A percentile compares a stretch with the other conserved stretches of the same genome.
These are phyloP conservation scores for Cydia splendana DNA, from an alignment of 1,140 invertebrate genomes.

Conservation along the genomic window DNA sequence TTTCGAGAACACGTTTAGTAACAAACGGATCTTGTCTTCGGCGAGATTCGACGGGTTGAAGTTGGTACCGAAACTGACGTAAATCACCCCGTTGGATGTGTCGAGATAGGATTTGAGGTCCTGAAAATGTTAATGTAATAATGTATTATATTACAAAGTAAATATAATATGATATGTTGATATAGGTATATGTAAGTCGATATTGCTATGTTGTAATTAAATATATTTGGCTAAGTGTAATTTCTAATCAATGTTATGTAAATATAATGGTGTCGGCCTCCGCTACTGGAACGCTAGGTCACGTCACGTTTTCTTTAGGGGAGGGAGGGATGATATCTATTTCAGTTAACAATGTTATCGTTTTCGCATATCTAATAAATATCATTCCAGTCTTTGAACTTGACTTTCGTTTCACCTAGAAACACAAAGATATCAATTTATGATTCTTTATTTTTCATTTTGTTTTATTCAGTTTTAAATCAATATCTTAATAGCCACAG, in stretches of 20 bases:
- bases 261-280: not conserved
- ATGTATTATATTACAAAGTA: no score
- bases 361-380: not conserved
- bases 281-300: no score
- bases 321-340: not conserved
- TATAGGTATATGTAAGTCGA: no score
- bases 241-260: not conserved
- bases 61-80: slow-evolving; percentile 82
- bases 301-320: not conserved
- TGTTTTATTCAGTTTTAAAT: no score
- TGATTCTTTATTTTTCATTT: no score
- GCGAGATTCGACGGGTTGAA: slow-evolving; percentile 69
- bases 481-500: no score
- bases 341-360: not conserved
- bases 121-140: slow-evolving; percentile 28
- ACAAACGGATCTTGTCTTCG: slow-evolving; percentile 56
- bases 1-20: slow-evolving; percentile 71
- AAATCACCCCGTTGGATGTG: slow-evolving; percentile 78
- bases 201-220: not conserved
- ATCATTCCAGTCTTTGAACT: no score
- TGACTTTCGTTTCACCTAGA: no score
- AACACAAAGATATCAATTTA: no score
- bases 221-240: not conserved
- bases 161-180: no score
- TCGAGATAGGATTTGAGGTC: slow-evolving; percentile 76